These are phyloP conservation scores for Oncorhynchus kisutch DNA, from an alignment of 2,113 vertebrate species.

Conservation along the genomic window DNA sequence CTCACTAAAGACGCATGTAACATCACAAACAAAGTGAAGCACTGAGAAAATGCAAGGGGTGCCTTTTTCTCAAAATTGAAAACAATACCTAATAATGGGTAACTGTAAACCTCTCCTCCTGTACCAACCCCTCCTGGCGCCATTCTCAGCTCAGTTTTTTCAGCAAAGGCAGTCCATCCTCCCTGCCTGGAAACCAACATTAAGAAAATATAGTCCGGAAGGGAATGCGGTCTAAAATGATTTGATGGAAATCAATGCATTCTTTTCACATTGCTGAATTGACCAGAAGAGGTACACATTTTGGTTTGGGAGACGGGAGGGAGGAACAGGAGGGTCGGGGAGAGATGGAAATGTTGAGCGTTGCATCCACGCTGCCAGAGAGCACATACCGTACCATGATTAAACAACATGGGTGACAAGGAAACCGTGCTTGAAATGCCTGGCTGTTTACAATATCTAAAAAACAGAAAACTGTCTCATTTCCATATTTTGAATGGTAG, in stretches of 20 bases:
- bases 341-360: constrained; percentile 9
- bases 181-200: constrained; percentile 13
- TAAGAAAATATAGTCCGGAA: constrained; percentile 23
- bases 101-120: background rate
- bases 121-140: background rate
- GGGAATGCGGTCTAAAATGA: constrained; percentile 24
- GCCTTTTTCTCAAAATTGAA: background rate
- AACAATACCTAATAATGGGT: background rate
- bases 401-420: background rate
- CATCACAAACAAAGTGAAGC: too few relatives aligned
- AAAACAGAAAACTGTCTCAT: background rate
- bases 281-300: constrained; percentile 23
- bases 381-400: background rate
- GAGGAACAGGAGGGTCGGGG: background rate
- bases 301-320: constrained; percentile 19
- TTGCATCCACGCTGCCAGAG: constrained; percentile 1
- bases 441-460: background rate
- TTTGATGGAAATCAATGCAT: constrained; percentile 6
- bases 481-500: background rate
- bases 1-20: too few relatives aligned
- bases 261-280: constrained; percentile 20
- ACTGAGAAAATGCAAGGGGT: too few relatives aligned
- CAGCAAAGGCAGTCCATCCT: background rate
- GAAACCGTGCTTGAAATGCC: background rate
- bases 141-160: too few relatives aligned